A percentile compares a stretch with the other conserved stretches of the same genome.
These are phyloP conservation scores for Gila robusta DNA, from an alignment of 2,797 vertebrate genomes.

Conservation along the genomic window DNA sequence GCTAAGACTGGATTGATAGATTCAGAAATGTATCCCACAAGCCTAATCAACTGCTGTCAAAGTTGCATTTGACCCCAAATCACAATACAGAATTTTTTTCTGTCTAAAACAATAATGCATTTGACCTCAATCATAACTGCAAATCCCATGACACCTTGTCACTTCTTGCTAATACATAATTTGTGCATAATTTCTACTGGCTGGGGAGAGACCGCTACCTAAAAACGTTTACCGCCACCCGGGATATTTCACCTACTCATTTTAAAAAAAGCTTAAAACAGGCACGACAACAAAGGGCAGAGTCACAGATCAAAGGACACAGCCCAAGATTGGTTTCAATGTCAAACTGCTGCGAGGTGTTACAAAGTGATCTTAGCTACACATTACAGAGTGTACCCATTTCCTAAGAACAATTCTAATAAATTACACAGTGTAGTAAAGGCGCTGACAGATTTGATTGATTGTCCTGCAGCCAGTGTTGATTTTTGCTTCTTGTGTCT, in stretches of 20 bases:
- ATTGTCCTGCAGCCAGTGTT: conserved; percentile 89
- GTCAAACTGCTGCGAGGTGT: conserved; percentile 77
- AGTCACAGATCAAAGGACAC: conserved; percentile 76
- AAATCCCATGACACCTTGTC: conserved; percentile 18
- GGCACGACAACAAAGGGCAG: conserved; percentile 58
- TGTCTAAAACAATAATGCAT: conserved; percentile 33
- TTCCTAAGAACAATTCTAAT: conserved; percentile 83
- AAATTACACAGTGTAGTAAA: conserved; percentile 83
- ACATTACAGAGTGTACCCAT: conserved; percentile 82
- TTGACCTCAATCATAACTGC: conserved; percentile 38
- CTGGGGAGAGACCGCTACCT: conserved; percentile 7
- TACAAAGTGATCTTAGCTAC: conserved; percentile 83
- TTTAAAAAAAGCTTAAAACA: conserved; percentile 35
- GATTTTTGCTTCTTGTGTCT: conserved; percentile 84
- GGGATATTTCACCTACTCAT: conserved; percentile 31
- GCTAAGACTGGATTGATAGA: conserved; percentile 25
- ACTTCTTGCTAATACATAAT: conserved; percentile 9
- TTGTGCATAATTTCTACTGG: conserved; percentile 12
- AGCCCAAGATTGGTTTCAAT: conserved; percentile 76
- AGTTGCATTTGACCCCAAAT: conserved; percentile 1
- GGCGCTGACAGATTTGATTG: conserved; percentile 90
- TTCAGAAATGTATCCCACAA: conserved; percentile 3
- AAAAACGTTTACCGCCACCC: conserved; percentile 7
- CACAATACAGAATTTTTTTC: neutral
- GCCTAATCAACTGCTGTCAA: conserved; percentile 21